Percentiles rank a stretch among this genome's conserved stretches.
phyloP scores from a whole-genome alignment of 2,888 invertebrate species.

The Brachyopa scutellaris region DNA sequence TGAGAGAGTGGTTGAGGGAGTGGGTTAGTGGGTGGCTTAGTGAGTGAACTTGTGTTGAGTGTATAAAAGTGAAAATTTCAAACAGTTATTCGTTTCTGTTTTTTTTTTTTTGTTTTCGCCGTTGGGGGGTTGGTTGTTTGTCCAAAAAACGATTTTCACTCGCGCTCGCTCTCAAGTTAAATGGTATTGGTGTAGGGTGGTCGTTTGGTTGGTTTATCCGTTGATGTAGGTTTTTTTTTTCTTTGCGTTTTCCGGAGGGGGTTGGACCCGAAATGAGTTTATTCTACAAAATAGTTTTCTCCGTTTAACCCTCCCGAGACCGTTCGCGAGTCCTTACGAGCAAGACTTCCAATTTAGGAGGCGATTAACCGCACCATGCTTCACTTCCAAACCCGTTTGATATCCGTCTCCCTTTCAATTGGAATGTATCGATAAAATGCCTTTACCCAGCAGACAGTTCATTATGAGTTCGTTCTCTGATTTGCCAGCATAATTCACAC shows the following conservation, averaged over 20 bases:
- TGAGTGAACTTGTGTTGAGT: conserved; percentile 51
- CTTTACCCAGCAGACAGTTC: conserved; percentile 43
- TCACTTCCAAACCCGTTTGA: neutral
- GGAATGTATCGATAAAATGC: conserved; percentile 46
- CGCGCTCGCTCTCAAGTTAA: conserved; percentile 52
- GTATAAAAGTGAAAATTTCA: conserved; percentile 65
- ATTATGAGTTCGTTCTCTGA: conserved; percentile 44
- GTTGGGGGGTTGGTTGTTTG: conserved; percentile 23
- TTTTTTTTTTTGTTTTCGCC: too few relatives aligned
- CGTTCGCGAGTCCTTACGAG: neutral
- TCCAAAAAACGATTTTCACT: conserved; percentile 3
- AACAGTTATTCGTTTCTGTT: conserved; percentile 41
- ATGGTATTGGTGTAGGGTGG: conserved; percentile 67
- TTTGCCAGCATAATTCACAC: conserved; percentile 32
- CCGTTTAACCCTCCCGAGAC: neutral
- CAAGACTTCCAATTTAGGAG: conserved; percentile 4
- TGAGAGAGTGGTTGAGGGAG: conserved; percentile 1
- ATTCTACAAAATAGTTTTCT: neutral
- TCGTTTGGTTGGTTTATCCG: conserved; percentile 32
- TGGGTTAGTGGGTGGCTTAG: conserved; percentile 36
- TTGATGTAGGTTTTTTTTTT: conserved; percentile 38
- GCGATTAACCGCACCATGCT: conserved; percentile 1
- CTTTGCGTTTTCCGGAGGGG: neutral
- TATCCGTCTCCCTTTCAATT: conserved; percentile 9
- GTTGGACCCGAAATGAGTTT: conserved; percentile 13